Base-by-base conservation (phyloP, 2,888 invertebrate genomes). In the Drosophila differens region DNA sequence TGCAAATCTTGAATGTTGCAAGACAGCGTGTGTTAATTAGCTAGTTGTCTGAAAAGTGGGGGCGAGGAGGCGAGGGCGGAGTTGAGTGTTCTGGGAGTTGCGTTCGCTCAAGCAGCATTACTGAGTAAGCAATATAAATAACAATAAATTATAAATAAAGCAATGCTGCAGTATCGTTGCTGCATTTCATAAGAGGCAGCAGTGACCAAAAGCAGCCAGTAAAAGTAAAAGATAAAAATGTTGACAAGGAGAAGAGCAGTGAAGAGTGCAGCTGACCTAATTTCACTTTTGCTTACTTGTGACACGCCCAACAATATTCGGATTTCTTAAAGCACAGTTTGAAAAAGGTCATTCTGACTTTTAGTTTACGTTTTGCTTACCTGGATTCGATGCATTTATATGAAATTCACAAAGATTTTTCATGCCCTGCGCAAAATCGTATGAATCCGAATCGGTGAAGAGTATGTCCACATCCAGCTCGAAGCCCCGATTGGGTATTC, bases 401-500 rank as follows among this genome's bases (percentile, higher is more conserved):
- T 96, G 95, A 91, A 97, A 97, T 92, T 96, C 96, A 90, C 97
- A 97, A 51, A 92, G 80, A 91, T 93, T 93, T 67, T 93, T 93
- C 3, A 94, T 91, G 44, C 94, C 94, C 68, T 95, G 95, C 4
- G 97, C 97, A 91, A 97, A 97, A 92, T 98, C 97, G 59, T 97
- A 95, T 0, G 97, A 97, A 90, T 97, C 97, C 0, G 97, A 97
- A 91, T 98, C 97, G 1, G 97, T 96, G 91, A 97, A 97, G 47
- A 97, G 95, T 47, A 98, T 96, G 88, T 97, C 97, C n/a, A 97
- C 97, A 85, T 97, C 96, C 53, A 98, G 95, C 91, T 98, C 98
- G 89, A 98, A 97, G 66, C 97, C 97, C 5, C 97, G 94, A 66
- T 98, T 94, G 0, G 97, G 96, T 66, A 93, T 93, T 7, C 95